Conservation (phyloP, 2,888 invertebrate species). For the Chirona hameri region DNA sequence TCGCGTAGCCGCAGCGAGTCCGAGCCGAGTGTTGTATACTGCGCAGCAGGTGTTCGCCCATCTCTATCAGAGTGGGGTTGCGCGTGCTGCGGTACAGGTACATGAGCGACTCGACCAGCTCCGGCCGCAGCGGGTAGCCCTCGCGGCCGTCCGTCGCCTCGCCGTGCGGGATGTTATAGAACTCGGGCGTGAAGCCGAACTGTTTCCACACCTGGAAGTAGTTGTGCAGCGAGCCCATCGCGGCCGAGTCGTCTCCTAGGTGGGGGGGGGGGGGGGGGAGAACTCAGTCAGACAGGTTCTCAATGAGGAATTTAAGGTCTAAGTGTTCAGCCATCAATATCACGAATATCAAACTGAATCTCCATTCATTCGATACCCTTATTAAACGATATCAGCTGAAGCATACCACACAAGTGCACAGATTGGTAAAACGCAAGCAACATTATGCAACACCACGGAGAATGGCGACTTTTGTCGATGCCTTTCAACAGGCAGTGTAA, state of each 20-base stretch:
- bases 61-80: conserved; percentile 86
- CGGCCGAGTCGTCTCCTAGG: conserved; percentile 84
- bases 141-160: conserved; percentile 78
- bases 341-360: no score
- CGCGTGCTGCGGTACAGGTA: conserved; percentile 89
- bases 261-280: conserved; percentile 40
- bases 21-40: conserved; percentile 90
- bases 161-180: conserved; percentile 88
- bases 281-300: no score
- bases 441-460: neutral
- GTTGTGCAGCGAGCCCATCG: conserved; percentile 88
- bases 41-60: conserved; percentile 88
- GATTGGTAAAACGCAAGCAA: no score
- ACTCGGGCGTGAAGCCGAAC: conserved; percentile 96
- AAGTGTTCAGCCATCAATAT: no score
- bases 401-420: no score
- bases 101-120: conserved; percentile 95
- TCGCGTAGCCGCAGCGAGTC: conserved; percentile 93
- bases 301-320: no score
- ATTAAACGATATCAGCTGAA: no score
- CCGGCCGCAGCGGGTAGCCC: conserved; percentile 93
- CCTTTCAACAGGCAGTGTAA: no score
- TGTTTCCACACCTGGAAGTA: conserved; percentile 94
- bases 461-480: neutral
- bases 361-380: no score